These are phyloP conservation scores for Morbakka virulenta DNA, from an alignment of 30 jellyfish, hydroid and myxozoan genomes.

Conservation along the genomic window DNA sequence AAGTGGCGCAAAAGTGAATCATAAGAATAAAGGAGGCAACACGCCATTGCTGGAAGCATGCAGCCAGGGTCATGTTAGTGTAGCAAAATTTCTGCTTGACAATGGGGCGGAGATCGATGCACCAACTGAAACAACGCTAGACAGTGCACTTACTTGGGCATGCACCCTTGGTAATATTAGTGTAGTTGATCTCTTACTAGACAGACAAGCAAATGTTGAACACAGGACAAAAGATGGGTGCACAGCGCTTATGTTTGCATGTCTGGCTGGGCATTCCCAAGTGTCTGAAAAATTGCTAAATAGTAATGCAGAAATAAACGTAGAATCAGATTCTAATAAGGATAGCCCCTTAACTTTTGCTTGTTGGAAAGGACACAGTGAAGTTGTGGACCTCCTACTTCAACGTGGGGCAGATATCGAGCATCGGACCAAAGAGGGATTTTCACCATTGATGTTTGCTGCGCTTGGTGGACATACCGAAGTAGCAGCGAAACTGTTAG, in stretches of 20 bases:
- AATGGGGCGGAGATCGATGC: constrained; percentile 96
- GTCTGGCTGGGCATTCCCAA: constrained; percentile 81
- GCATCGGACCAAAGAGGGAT: constrained; percentile 96
- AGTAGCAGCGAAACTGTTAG: constrained; percentile 86
- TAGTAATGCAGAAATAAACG: constrained; percentile 80
- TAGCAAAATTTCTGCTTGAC: constrained; percentile 87
- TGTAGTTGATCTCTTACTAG: constrained; percentile 75
- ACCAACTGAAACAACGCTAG: constrained; percentile 96
- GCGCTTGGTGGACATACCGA: constrained; percentile 96
- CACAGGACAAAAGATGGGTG: constrained; percentile 99
- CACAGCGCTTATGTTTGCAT: constrained; percentile 98
- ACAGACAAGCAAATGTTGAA: constrained; percentile 88
- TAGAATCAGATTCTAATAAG: constrained; percentile 92
- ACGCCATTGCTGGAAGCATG: constrained; percentile 97
- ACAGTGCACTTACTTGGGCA: constrained; percentile 99
- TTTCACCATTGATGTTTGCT: constrained; percentile 98
- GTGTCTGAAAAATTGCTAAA: constrained; percentile 87
- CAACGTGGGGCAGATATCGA: constrained; percentile 82
- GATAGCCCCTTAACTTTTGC: constrained; percentile 97
- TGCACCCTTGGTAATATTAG: constrained; percentile 93
- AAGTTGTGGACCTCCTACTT: constrained; percentile 80
- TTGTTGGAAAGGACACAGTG: constrained; percentile 95
- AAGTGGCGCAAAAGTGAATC: constrained; percentile 97
- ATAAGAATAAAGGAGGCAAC: constrained; percentile 91
- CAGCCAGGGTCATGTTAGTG: constrained; percentile 97